Percentiles rank a stretch among this genome's conserved stretches.
phyloP scores from a whole-genome alignment of 2,888 invertebrate species.

The Calameuta idolon region DNA sequence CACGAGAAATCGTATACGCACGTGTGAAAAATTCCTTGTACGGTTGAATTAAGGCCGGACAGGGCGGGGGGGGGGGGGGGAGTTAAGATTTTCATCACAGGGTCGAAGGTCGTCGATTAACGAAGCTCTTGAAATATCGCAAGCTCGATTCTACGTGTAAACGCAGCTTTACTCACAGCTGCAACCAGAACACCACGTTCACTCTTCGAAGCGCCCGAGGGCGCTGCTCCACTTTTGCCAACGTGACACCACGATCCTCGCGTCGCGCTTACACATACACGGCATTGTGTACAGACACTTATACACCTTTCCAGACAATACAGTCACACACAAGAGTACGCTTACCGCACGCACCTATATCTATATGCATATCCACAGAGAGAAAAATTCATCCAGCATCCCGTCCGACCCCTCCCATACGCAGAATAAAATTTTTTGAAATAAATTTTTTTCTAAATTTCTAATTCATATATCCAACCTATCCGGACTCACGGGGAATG shows the following conservation, averaged over 20 bases:
- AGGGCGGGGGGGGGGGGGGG: neutral
- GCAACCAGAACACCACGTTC: conserved; percentile 30
- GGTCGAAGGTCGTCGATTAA: neutral
- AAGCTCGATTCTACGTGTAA: neutral
- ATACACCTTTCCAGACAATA: neutral
- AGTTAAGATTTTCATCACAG: conserved; percentile 18
- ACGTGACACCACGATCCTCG: conserved; percentile 34
- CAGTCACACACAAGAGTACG: neutral
- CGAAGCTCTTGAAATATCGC: neutral
- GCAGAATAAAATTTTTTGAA: neutral
- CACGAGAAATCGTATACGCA: neutral
- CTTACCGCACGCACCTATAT: conserved; percentile 8
- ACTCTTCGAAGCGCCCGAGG: conserved; percentile 42
- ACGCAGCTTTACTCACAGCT: conserved; percentile 33
- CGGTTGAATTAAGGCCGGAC: neutral
- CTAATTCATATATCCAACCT: neutral
- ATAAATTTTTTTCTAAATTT: neutral
- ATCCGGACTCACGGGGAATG: neutral
- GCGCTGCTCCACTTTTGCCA: conserved; percentile 51
- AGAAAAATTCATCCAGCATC: neutral
- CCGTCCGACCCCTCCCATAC: neutral
- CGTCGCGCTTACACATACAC: conserved; percentile 25
- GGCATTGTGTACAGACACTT: conserved; percentile 1
- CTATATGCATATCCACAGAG: conserved; percentile 8
- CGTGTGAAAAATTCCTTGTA: neutral